Base-by-base conservation (phyloP, 2,113 vertebrate species). In the Aplodontia rufa region DNA sequence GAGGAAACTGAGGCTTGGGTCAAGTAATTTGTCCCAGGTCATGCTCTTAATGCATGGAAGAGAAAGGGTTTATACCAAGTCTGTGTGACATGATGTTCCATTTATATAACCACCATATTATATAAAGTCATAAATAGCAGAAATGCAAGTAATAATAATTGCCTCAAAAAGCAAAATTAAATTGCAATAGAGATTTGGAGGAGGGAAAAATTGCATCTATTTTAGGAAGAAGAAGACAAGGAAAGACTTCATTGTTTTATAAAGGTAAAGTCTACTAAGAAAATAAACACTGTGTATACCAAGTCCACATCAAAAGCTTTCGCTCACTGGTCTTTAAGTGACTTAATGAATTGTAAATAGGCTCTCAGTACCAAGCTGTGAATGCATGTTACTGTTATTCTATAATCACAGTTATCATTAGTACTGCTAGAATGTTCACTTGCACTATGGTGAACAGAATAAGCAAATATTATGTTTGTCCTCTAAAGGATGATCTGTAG, bases 161-260 rank as follows among this genome's bases (percentile, higher is more conserved):
- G 20, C 47, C 47, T 40, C 88, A 90, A 93, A 22, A 93, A 69
- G 28, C 6, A 83, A 92, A 87, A 58, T 10, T 75, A 11, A 87
- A 75, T 87, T 93, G 83, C 83, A 90, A 37, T 68, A 75, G 53
- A 88, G 47, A 55, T 37, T 84, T 93, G 69, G 71, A 79, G 37
- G 32, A 85, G n/a, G 16, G 20, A 10, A 49, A 94, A 47, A 75
- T 42, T 88, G 7, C n/a, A 84, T 96, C 58, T 85, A 3, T 90
- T 94, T 96, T 28, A 51, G 53, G 45, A 96, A 71, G 45, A 91
- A 80, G 47, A 89, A 60, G 17, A n/a, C n/a, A n/a, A n/a, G n/a
- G n/a, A 88, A 91, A 93, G 66, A n/a, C 58, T 85, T 87, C n/a
- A 71, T 93, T 91, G 78, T 91, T 97, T 93, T 81, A 58, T 78